Evolutionary conservation across 1,140 invertebrate genomes (phyloP).

Genomic region (Temnothorax curvispinosus): DNA sequence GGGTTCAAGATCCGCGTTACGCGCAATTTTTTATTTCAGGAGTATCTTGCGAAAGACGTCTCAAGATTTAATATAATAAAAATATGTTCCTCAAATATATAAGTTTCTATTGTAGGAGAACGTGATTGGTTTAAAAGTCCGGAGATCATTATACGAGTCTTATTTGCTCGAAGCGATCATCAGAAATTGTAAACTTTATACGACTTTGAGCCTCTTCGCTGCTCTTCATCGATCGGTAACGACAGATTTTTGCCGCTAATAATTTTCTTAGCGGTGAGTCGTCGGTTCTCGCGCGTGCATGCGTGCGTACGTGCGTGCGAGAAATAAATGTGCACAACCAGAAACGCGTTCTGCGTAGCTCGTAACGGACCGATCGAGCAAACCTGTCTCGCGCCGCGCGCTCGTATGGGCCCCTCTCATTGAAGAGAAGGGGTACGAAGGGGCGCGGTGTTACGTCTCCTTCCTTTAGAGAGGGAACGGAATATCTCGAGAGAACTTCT

Average conservation of each 20-base stretch:
- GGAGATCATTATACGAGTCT: neutral
- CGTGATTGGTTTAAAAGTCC: neutral
- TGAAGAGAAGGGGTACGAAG: slow-evolving; percentile 40
- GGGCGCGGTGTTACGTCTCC: slow-evolving; percentile 14
- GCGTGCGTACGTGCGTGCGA: neutral
- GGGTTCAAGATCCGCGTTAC: neutral
- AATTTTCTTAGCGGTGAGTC: slow-evolving; percentile 30
- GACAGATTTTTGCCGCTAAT: slow-evolving; percentile 15
- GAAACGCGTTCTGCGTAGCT: slow-evolving; percentile 60
- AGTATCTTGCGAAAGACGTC: neutral
- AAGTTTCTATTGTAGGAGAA: neutral
- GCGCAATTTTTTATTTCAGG: neutral
- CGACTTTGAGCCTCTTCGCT: too few species aligned
- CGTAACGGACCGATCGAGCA: slow-evolving; percentile 65
- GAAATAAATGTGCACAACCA: slow-evolving; percentile 37
- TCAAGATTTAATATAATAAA: neutral
- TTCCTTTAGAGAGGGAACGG: slow-evolving; percentile 45
- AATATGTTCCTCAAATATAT: too few species aligned
- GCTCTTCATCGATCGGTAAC: neutral
- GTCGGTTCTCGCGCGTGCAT: neutral
- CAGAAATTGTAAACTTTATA: neutral
- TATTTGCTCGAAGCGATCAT: neutral
- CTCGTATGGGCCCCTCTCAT: slow-evolving; percentile 25
- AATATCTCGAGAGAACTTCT: slow-evolving; percentile 54
- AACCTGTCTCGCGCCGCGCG: slow-evolving; percentile 48